phyloP scores from a whole-genome alignment of 2,113 vertebrate species.

The Pluvianellus socialis region DNA sequence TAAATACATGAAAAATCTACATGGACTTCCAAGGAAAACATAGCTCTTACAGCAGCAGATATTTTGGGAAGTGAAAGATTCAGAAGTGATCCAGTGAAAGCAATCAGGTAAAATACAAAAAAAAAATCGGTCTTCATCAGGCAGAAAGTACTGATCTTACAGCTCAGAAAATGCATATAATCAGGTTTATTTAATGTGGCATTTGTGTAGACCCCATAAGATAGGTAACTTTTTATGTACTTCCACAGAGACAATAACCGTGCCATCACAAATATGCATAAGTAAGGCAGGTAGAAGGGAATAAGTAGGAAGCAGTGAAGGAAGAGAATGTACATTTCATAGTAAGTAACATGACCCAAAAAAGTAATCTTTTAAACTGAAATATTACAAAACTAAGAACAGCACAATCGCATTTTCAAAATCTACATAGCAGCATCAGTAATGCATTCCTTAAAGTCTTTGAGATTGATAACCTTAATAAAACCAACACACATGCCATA shows the following conservation, averaged over 20 bases:
- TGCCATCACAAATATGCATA: background rate
- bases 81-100: background rate
- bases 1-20: background rate
- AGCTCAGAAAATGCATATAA: background rate
- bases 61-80: background rate
- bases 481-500: background rate
- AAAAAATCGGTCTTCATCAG: background rate
- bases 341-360: background rate
- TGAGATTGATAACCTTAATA: background rate
- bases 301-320: background rate
- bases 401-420: background rate
- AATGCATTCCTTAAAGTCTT: background rate
- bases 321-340: background rate
- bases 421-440: background rate
- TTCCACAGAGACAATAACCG: background rate
- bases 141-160: background rate
- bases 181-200: background rate
- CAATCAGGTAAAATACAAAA: background rate
- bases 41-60: background rate
- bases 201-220: background rate
- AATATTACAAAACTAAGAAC: background rate
- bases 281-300: background rate
- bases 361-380: background rate
- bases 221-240: background rate
- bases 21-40: background rate